These are phyloP conservation scores for Pardalotus punctatus DNA, from an alignment of 2,113 vertebrate genomes.

Conservation along the genomic window DNA sequence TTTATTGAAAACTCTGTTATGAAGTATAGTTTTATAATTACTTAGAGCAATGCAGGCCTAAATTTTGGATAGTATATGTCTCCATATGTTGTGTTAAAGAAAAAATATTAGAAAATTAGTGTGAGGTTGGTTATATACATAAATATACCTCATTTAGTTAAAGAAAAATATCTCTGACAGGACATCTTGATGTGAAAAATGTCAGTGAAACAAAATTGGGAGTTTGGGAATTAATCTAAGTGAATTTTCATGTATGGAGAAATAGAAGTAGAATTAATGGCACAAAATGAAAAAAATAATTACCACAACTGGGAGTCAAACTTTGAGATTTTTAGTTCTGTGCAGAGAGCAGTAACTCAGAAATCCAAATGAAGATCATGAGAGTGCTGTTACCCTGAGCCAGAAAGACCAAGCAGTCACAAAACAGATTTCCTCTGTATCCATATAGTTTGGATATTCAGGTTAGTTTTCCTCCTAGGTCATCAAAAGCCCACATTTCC, in stretches of 20 bases:
- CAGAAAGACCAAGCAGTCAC: not conserved
- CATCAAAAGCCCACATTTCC: fast-evolving
- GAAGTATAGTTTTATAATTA: not conserved
- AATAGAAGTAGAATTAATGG: not conserved
- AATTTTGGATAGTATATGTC: not conserved
- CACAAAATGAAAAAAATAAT: not conserved
- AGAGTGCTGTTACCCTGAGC: not conserved
- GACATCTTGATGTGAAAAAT: not conserved
- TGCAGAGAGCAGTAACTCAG: not conserved
- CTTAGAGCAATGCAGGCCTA: not conserved
- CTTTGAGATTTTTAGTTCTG: not conserved
- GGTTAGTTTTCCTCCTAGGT: not conserved
- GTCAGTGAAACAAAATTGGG: not conserved
- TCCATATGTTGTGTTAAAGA: not conserved
- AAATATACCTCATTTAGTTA: not conserved
- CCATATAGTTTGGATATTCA: not conserved
- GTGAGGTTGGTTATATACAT: not conserved
- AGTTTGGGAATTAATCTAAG: not conserved
- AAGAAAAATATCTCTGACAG: not conserved
- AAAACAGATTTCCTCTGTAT: not conserved
- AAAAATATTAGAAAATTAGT: not conserved
- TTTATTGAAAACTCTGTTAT: not conserved
- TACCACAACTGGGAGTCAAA: not conserved
- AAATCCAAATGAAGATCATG: not conserved
- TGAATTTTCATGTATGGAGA: not conserved